Evolutionary conservation across 2,797 vertebrate species (phyloP).

Genomic region (Pampus argenteus): DNA sequence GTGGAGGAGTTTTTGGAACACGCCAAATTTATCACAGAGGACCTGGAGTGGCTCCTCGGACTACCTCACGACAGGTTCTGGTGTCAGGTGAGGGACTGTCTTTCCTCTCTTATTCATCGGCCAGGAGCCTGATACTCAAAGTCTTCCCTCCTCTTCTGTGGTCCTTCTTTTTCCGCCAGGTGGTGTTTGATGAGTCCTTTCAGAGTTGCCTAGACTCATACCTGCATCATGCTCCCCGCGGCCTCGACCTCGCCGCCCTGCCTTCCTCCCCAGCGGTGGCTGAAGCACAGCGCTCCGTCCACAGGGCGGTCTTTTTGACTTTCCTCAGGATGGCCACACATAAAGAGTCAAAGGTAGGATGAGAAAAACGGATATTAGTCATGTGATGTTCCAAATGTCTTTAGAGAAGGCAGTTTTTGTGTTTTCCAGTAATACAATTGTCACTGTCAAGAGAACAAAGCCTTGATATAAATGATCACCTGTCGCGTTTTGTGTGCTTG

Average conservation of each 20-base stretch:
- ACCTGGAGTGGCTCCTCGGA: slow-evolving; percentile 94
- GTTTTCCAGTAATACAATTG: background rate
- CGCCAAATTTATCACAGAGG: slow-evolving; percentile 90
- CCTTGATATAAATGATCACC: background rate
- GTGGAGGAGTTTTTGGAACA: slow-evolving; percentile 94
- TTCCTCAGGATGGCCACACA: slow-evolving; percentile 98
- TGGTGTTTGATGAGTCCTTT: slow-evolving; percentile 94
- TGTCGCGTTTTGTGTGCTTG: background rate
- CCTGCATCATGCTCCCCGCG: slow-evolving; percentile 87
- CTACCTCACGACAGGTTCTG: slow-evolving; percentile 97
- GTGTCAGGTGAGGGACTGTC: slow-evolving; percentile 90
- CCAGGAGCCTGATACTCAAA: too few relatives aligned
- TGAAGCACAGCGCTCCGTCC: slow-evolving; percentile 87
- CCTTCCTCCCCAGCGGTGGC: slow-evolving; percentile 82
- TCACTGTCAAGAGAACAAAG: too few relatives aligned
- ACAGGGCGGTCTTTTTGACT: slow-evolving; percentile 89
- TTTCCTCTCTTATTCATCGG: background rate
- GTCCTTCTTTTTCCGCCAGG: slow-evolving; percentile 75
- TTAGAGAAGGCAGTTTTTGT: too few relatives aligned
- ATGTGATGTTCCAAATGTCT: background rate
- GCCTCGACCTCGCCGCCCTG: slow-evolving; percentile 80
- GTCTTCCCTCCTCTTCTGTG: background rate
- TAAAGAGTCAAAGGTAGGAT: slow-evolving; percentile 94
- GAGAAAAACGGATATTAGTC: background rate
- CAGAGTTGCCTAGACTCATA: slow-evolving; percentile 96